Base-by-base conservation (phyloP, 37 sponge, comb jelly and placozoan genomes). In the Cladorhizidae sp. region DNA sequence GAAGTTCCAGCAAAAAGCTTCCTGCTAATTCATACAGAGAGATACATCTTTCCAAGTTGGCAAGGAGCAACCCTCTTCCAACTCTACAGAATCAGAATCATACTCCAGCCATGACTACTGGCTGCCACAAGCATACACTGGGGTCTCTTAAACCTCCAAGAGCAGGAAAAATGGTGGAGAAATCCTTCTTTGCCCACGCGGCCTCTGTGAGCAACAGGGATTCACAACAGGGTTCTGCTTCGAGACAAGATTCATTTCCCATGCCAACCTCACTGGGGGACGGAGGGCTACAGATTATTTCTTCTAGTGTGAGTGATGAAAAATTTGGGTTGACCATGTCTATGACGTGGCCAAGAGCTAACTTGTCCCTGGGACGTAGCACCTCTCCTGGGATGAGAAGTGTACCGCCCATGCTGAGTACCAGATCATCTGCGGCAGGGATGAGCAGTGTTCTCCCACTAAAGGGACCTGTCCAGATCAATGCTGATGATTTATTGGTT, bases 381-480 rank as follows among this genome's bases (percentile, higher is more conserved):
- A 45, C 5, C 9, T 9, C 5, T 45, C 49, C 49, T 12, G 5
- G 49, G 49, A 9, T 45, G 49, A 45, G 49, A 45, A 9, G 49
- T 45, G 9, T 9, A 45, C 49, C 49, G 9, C 5, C 49, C 49
- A 5, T 45, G 42, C 28, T 57, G 3, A 52, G 41, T 29, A n/a
- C 40, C 2, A 32, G 41, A 1, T 25, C 62, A 18, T 3, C 50
- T 56, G 50, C 17, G 72, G 29, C 26, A 26, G 17, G 3, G 72
- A 41, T 21, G 15, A 41, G 50, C 3, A 8, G 57, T 17, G 28
- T 43, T 9, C 72, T 39, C n/a, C 49, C 72, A 23, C 72, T 45
- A 26, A 62, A 40, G 43, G 43, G 62, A 29, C 2, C 64, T 41
- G 37, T 23, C 61, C 73, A 50, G 54, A 73, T 82, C 83, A 73